Percentiles rank a stretch among this genome's conserved stretches.
These are phyloP conservation scores for Hetaerina titia DNA, from an alignment of 2,888 invertebrate genomes.

Conservation along the genomic window DNA sequence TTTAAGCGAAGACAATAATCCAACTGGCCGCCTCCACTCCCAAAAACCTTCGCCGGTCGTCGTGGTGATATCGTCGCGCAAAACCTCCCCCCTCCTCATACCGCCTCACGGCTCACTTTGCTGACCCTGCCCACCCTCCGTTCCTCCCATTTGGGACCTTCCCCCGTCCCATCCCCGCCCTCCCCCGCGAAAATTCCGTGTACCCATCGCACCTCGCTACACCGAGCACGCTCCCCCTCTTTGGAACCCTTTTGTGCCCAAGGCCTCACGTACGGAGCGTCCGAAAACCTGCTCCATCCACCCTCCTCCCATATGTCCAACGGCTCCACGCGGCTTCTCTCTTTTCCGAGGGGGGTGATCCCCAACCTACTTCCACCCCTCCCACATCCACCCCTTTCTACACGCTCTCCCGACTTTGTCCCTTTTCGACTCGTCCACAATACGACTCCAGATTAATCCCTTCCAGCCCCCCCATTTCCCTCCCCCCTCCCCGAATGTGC, in stretches of 20 bases:
- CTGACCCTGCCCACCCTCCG: not conserved
- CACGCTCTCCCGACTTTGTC: not conserved
- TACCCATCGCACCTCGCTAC: not conserved
- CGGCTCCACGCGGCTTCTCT: not conserved
- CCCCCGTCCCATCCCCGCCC: not conserved
- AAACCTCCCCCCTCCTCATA: not conserved
- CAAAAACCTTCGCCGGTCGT: not conserved
- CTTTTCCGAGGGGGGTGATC: not conserved
- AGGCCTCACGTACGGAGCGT: not conserved
- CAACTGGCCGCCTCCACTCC: conserved; percentile 52
- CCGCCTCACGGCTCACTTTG: not conserved
- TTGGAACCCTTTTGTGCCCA: not conserved
- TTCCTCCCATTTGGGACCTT: not conserved
- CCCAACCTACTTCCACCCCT: not conserved
- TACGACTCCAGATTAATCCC: not conserved
- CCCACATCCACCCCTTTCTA: not conserved
- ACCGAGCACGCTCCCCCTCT: not conserved
- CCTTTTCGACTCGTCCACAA: not conserved
- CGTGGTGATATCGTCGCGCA: not conserved
- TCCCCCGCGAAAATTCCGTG: not conserved
- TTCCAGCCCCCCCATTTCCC: not conserved
- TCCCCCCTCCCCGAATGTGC: not conserved
- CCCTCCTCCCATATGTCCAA: not conserved
- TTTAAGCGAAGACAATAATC: conserved; percentile 65
- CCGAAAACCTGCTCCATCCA: not conserved